Conservation (phyloP, 2,797 vertebrate genomes). For the Graptemys geographica region DNA sequence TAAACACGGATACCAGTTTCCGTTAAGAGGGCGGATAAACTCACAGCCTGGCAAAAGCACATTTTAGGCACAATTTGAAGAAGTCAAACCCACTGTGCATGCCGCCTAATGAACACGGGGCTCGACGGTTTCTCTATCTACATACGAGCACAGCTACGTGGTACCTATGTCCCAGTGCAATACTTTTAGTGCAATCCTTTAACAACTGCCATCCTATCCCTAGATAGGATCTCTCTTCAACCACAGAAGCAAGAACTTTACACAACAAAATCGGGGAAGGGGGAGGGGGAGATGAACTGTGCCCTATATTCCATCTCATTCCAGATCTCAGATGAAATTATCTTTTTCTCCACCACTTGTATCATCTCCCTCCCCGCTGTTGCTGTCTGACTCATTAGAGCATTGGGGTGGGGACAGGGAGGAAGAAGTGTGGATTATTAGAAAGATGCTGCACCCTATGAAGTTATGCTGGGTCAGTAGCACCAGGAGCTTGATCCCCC, state of each 20-base stretch:
- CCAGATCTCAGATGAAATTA: neutral
- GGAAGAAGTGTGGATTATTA: neutral
- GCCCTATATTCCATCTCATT: accelerated
- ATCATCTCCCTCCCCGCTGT: neutral
- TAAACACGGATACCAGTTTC: accelerated
- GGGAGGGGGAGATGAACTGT: neutral
- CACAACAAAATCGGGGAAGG: neutral
- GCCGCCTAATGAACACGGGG: accelerated
- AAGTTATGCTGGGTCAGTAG: neutral
- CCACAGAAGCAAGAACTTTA: neutral
- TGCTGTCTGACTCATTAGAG: neutral
- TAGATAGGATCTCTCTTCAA: neutral
- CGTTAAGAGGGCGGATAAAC: neutral
- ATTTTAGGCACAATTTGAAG: neutral
- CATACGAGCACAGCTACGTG: neutral
- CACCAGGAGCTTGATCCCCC: neutral
- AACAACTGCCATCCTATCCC: neutral
- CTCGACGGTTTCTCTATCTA: neutral
- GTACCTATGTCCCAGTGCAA: neutral
- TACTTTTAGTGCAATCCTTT: conserved; percentile 1
- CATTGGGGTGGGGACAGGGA: accelerated
- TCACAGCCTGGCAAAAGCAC: accelerated
- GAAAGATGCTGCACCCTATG: accelerated
- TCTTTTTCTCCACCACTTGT: neutral
- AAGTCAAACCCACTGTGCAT: accelerated